phyloP scores from a whole-genome alignment of 2,888 invertebrate species.

The Tenthredo amoena region DNA sequence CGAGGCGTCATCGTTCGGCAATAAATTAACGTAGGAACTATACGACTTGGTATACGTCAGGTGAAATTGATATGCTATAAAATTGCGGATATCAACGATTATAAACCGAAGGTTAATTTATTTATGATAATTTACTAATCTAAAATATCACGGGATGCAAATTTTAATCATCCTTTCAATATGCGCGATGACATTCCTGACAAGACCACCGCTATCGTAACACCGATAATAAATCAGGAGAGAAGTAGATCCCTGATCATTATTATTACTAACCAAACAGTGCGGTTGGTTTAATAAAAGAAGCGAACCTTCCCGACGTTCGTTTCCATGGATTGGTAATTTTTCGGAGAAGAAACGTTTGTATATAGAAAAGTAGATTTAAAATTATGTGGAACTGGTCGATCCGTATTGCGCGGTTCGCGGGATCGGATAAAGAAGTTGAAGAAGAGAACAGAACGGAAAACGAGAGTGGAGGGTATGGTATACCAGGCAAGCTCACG shows the following conservation, averaged over 20 bases:
- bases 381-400: slow-evolving; percentile 36
- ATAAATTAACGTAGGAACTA: neutral
- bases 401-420: neutral
- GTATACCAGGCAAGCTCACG: neutral
- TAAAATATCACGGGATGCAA: neutral
- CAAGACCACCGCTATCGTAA: neutral
- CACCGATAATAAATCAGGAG: neutral
- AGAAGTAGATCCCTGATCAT: neutral
- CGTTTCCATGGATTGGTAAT: neutral
- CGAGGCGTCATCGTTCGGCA: neutral
- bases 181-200: neutral
- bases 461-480: slow-evolving; percentile 9
- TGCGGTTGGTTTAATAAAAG: neutral
- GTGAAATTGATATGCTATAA: neutral
- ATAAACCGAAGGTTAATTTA: neutral
- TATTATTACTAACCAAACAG: neutral
- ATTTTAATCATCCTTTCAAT: neutral
- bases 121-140: neutral
- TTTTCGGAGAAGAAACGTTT: slow-evolving; percentile 6
- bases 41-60: neutral
- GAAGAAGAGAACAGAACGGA: neutral
- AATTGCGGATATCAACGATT: slow-evolving; percentile 26
- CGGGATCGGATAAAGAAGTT: slow-evolving; percentile 28
- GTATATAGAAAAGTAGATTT: slow-evolving; percentile 3
- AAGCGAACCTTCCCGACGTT: neutral